Evolutionary conservation across 2,888 invertebrate species (phyloP).

Genomic region (Mesochorus sp.): DNA sequence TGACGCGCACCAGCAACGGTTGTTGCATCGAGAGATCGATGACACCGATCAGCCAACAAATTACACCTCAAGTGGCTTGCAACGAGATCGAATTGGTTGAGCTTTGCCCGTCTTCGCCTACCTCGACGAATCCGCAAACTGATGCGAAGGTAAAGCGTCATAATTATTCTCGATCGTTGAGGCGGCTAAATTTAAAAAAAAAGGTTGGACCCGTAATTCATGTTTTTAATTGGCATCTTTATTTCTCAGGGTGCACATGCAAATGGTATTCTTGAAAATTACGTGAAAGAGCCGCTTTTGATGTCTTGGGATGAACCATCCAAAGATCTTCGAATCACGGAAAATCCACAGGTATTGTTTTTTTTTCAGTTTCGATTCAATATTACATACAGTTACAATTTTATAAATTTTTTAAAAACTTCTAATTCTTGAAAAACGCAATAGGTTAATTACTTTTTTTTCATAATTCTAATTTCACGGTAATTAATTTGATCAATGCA

Average conservation of each 20-base stretch:
- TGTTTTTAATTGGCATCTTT: not conserved
- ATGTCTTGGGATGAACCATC: conserved; percentile 81
- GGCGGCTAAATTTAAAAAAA: conserved; percentile 3
- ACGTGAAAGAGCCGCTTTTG: conserved; percentile 82
- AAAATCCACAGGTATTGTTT: conserved; percentile 86
- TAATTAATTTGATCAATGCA: no score
- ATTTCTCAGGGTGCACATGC: conserved; percentile 80
- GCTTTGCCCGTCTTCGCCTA: conserved; percentile 79
- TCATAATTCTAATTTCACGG: no score
- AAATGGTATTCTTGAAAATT: conserved; percentile 83
- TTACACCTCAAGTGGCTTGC: conserved; percentile 65
- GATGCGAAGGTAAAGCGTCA: conserved; percentile 84
- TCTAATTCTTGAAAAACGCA: no score
- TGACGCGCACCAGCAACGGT: conserved; percentile 75
- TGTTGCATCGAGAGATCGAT: conserved; percentile 77
- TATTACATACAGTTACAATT: no score
- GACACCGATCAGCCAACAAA: conserved; percentile 74
- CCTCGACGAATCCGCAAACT: conserved; percentile 80
- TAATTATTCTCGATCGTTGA: conserved; percentile 8
- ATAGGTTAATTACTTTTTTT: no score
- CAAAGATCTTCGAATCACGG: conserved; percentile 85
- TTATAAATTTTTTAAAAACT: no score
- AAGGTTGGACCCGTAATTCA: not conserved
- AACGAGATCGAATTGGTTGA: conserved; percentile 80
- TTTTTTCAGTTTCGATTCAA: no score